Evolutionary conservation across 2,113 vertebrate genomes (phyloP).

Genomic region (Hoplias malabaricus): DNA sequence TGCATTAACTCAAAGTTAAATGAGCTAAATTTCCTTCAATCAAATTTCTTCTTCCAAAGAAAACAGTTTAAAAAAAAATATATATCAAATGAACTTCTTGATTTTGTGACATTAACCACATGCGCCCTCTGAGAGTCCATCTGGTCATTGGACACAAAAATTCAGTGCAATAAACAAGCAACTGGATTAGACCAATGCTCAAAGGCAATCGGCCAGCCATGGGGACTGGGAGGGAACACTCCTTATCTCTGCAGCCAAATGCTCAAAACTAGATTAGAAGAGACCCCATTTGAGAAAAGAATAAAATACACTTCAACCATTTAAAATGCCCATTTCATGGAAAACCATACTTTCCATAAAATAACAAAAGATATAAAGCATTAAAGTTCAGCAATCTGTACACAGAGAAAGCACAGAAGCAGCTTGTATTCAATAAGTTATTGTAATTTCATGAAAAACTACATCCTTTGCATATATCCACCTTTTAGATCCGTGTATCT

Average conservation of each 20-base stretch:
- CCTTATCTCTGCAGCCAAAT: slow-evolving; percentile 28
- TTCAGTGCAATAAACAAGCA: not conserved
- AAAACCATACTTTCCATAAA: no score
- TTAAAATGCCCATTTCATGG: no score
- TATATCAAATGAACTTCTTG: not conserved
- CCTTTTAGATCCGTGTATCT: no score
- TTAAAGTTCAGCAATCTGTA: no score
- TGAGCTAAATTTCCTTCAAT: not conserved
- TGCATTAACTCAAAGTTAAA: not conserved
- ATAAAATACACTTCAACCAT: not conserved
- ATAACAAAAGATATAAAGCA: no score
- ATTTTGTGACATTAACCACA: not conserved
- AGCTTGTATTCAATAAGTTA: no score
- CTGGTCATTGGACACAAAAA: not conserved
- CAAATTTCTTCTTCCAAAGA: not conserved
- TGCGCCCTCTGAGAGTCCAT: not conserved
- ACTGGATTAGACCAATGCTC: not conserved
- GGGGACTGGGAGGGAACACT: not conserved
- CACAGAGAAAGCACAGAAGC: no score
- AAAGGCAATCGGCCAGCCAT: not conserved
- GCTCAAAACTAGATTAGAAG: slow-evolving; percentile 8
- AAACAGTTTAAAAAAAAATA: not conserved
- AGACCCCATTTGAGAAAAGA: not conserved
- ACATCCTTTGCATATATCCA: no score
- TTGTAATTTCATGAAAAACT: no score